phyloP scores from a whole-genome alignment of 2,113 vertebrate species.

The Tautogolabrus adspersus region DNA sequence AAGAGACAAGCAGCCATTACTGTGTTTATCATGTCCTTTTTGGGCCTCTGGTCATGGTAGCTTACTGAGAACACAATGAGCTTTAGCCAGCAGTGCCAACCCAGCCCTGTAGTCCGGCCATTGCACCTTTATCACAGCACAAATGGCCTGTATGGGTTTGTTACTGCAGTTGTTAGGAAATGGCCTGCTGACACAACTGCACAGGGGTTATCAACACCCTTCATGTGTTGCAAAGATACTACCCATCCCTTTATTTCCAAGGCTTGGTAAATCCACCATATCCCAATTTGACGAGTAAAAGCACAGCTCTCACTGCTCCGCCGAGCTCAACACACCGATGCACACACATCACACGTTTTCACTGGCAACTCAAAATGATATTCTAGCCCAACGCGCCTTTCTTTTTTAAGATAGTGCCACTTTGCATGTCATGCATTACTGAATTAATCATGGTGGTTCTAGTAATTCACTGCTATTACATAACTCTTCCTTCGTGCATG shows the following conservation, averaged over 20 bases:
- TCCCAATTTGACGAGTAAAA: not conserved
- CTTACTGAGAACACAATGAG: conserved; percentile 12
- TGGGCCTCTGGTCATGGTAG: conserved; percentile 17
- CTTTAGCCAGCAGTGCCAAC: not conserved
- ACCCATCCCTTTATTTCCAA: not conserved
- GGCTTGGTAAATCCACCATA: conserved; percentile 1
- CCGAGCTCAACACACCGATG: not conserved
- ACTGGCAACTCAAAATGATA: conserved; percentile 14
- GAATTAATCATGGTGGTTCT: not conserved
- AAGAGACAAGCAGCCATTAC: conserved; percentile 9
- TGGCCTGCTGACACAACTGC: conserved; percentile 11
- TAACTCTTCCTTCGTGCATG: not conserved
- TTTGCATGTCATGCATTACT: not conserved
- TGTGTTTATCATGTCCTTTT: conserved; percentile 7
- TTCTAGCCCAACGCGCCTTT: not conserved
- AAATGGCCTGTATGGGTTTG: not conserved
- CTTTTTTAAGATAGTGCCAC: not conserved
- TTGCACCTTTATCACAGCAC: not conserved
- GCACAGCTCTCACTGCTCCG: not conserved
- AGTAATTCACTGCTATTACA: not conserved
- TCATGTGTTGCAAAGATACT: not conserved
- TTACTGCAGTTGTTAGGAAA: not conserved
- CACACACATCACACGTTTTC: conserved; percentile 4
- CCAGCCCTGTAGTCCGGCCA: not conserved
- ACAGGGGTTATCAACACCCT: not conserved